These are phyloP conservation scores for Mamestra brassicae DNA, from an alignment of 2,888 invertebrate genomes.

Conservation along the genomic window DNA sequence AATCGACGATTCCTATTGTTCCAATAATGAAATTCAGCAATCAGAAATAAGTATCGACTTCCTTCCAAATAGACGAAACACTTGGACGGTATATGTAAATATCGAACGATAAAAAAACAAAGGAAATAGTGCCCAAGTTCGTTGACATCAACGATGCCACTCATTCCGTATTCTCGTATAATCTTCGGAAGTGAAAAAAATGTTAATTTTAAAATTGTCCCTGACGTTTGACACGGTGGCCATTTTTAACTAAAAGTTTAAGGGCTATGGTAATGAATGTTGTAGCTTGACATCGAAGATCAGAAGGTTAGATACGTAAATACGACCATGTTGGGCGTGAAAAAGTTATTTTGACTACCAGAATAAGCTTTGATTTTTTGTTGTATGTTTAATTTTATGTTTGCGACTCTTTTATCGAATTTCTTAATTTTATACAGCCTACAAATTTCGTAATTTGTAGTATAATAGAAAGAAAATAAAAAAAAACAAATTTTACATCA, in stretches of 20 bases:
- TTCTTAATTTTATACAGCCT: not conserved
- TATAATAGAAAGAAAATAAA: not conserved
- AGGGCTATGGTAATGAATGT: constrained; percentile 23
- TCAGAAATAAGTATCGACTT: constrained; percentile 5
- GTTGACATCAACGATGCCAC: constrained; percentile 47
- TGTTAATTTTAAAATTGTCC: constrained; percentile 46
- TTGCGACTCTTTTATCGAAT: not conserved
- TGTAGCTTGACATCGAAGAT: constrained; percentile 28
- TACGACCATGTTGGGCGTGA: not conserved
- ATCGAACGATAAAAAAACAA: constrained; percentile 52
- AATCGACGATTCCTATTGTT: not conserved
- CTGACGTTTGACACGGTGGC: constrained; percentile 43
- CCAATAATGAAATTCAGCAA: constrained; percentile 16
- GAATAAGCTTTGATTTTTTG: not conserved
- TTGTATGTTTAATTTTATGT: not conserved
- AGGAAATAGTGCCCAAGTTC: constrained; percentile 57
- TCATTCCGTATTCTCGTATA: constrained; percentile 59
- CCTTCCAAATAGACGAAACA: constrained; percentile 27
- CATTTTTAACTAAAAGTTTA: constrained; percentile 41
- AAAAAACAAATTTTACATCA: not conserved
- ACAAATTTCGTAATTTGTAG: no score
- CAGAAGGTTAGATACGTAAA: constrained; percentile 12
- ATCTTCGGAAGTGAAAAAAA: constrained; percentile 62
- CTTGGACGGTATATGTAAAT: constrained; percentile 41
- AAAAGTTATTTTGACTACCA: constrained; percentile 1